Evolutionary conservation across 2,888 invertebrate species (phyloP).

Genomic region (Spodoptera exigua): DNA sequence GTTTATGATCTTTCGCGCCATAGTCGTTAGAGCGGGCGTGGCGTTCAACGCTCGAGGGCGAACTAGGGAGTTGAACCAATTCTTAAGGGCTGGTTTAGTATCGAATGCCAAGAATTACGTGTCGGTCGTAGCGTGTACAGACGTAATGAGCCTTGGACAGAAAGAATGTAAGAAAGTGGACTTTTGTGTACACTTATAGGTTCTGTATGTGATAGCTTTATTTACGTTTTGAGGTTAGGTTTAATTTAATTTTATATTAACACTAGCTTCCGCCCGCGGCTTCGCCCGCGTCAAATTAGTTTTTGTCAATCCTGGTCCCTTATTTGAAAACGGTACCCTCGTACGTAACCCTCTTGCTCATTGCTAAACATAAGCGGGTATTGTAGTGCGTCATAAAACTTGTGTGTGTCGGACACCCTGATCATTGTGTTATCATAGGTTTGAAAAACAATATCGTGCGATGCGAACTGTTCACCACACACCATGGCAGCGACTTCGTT

Average conservation of each 20-base stretch:
- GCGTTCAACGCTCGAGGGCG: conserved; percentile 73
- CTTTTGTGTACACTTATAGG: conserved; percentile 42
- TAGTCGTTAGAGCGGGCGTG: conserved; percentile 71
- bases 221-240: conserved; percentile 12
- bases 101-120: conserved; percentile 79
- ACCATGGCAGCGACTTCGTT: too few relatives aligned
- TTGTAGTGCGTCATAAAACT: too few relatives aligned
- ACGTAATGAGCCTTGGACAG: conserved; percentile 68
- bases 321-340: too few relatives aligned
- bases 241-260: conserved; percentile 4
- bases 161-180: conserved; percentile 62
- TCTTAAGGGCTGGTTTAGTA: conserved; percentile 75
- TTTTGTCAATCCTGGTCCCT: too few relatives aligned
- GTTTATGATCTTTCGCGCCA: conserved; percentile 72
- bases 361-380: too few relatives aligned
- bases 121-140: conserved; percentile 65
- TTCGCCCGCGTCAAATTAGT: too few relatives aligned
- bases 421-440: too few relatives aligned
- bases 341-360: too few relatives aligned
- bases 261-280: too few relatives aligned
- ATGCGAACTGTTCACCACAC: too few relatives aligned
- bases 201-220: conserved; percentile 44
- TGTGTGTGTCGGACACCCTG: too few relatives aligned
- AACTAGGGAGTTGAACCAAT: conserved; percentile 77
- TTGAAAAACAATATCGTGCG: too few relatives aligned